These are phyloP conservation scores for Nipponia nippon DNA, from an alignment of 2,113 vertebrate species.

Conservation along the genomic window DNA sequence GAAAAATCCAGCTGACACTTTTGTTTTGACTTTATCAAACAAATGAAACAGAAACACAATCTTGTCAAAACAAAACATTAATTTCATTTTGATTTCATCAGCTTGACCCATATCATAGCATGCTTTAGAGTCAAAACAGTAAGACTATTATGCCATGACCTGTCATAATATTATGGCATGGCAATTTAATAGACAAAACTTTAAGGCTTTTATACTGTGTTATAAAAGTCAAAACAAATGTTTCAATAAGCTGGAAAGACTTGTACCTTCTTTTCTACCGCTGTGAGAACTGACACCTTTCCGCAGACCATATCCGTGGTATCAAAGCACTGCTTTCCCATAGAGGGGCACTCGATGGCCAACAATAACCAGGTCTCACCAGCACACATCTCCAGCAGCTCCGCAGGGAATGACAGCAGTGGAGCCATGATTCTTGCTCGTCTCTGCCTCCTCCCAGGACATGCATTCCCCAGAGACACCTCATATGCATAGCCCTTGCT, in stretches of 20 bases:
- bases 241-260: constrained; percentile 26
- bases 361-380: not conserved
- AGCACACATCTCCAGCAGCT: not conserved
- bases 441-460: not conserved
- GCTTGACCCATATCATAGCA: constrained; percentile 19
- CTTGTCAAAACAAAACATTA: constrained; percentile 48
- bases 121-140: constrained; percentile 51
- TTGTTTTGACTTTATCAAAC: constrained; percentile 28
- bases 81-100: constrained; percentile 38
- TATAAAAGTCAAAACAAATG: constrained; percentile 33
- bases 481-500: not conserved
- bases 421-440: not conserved
- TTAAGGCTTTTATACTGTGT: not conserved
- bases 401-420: not conserved
- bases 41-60: constrained; percentile 38
- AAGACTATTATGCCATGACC: constrained; percentile 15
- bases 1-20: constrained; percentile 8
- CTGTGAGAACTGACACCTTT: not conserved
- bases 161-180: constrained; percentile 34
- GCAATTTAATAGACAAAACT: constrained; percentile 51
- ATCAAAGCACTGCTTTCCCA: not conserved
- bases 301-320: not conserved
- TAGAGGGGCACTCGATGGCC: not conserved
- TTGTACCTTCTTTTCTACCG: not conserved
- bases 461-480: not conserved